phyloP scores from a whole-genome alignment of 2,888 invertebrate genomes.

The Epinotia demarniana region DNA sequence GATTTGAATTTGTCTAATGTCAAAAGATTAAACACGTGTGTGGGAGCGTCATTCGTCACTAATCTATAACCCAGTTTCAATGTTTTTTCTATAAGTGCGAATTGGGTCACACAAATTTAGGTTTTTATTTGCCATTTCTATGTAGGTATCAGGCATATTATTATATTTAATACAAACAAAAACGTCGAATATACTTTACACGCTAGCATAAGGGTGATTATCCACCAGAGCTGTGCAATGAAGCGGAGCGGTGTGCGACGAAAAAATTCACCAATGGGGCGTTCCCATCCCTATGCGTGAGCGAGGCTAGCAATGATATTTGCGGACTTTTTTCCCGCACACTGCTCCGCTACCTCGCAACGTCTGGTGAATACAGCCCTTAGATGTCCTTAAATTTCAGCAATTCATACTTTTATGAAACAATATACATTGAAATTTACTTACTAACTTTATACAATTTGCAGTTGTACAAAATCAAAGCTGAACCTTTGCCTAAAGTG shows the following conservation, averaged over 20 bases:
- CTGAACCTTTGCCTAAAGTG: neutral
- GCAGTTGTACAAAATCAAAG: neutral
- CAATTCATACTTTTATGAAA: neutral
- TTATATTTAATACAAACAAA: neutral
- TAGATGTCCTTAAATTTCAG: too few relatives aligned
- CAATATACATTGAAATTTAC: neutral
- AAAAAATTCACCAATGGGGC: too few relatives aligned
- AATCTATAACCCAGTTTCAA: slow-evolving; percentile 8
- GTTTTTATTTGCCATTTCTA: neutral
- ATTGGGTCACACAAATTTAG: slow-evolving; percentile 6
- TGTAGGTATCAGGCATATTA: too few relatives aligned
- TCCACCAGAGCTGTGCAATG: too few relatives aligned
- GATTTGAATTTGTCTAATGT: slow-evolving; percentile 31
- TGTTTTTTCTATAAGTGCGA: neutral
- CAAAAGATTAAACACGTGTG: slow-evolving; percentile 22
- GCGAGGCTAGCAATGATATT: too few relatives aligned
- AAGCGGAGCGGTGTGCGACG: too few relatives aligned
- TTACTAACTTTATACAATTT: neutral
- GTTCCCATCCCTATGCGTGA: too few relatives aligned
- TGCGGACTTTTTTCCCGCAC: too few relatives aligned
- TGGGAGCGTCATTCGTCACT: slow-evolving; percentile 11
- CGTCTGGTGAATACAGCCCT: too few relatives aligned
- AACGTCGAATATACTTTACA: neutral
- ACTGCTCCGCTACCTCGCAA: too few relatives aligned
- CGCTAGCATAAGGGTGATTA: too few relatives aligned